Evolutionary conservation across 2,888 invertebrate species (phyloP), one percentile per base, ranked within the genome.

Genomic region (Thymelicus acteon): DNA sequence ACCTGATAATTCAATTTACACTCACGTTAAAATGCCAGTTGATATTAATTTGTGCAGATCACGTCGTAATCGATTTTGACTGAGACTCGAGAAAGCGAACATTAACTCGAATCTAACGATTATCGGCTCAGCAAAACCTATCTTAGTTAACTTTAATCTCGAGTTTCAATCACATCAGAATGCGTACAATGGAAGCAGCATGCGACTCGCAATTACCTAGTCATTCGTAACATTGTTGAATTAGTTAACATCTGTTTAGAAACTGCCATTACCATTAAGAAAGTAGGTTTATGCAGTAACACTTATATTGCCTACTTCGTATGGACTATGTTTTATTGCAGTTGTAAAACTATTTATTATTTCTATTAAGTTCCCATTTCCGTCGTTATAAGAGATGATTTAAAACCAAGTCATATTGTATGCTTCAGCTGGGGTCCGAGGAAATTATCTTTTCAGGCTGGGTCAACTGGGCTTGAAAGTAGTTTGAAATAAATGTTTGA

Each of bases 191-290:
- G 61, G 62, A 49, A 49, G 67, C 61, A 62, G 63, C 69, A 63
- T 63, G 69, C 57, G 7, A 6, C 39, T 47, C 10, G 44, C 57
- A 72, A 74, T 74, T 74, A 73, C 70, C 72, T 73, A 69, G 64
- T 67, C 72, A 73, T 64, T 75, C 67, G 74, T 72, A 75, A 72
- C 72, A 71, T 60, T 66, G 64, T 70, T 72, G 75, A 72, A 77
- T 77, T 74, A 74, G 62, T 75, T 76, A 75, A 72, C 74, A 73
- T 74, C 70, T 68, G 54, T 73, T 74, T 75, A 76, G 77, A 77
- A 77, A 75, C 72, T 67, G 54, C 62, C 48, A 69, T 69, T 63
- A 63, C 48, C 69, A 69, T 69, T 68, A 69, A 57, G 69, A 63
- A 69, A 69, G 69, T 69, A 69, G 63, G 57, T 63, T 63, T 58